Conservation (phyloP, 2,888 invertebrate species). For the Meganola albula region DNA sequence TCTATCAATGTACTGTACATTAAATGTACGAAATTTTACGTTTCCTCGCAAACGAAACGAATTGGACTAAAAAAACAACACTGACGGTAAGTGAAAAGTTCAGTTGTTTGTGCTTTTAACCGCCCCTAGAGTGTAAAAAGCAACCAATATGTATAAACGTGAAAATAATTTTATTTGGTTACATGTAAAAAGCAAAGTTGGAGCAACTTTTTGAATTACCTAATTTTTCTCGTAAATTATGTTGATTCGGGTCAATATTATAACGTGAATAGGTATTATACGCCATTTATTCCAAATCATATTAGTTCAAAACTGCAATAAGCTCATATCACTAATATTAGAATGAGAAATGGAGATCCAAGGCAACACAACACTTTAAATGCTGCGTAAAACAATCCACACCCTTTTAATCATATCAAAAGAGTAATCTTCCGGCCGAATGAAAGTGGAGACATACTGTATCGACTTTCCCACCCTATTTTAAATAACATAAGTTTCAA, state of each 20-base stretch:
- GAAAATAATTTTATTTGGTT: conserved; percentile 44
- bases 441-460: conserved; percentile 41
- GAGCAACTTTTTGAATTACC: conserved; percentile 20
- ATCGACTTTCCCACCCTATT: conserved; percentile 30
- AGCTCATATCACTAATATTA: conserved; percentile 1
- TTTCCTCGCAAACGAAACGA: conserved; percentile 32
- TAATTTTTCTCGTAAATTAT: conserved; percentile 21
- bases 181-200: conserved; percentile 32
- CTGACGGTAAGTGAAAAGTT: conserved; percentile 55
- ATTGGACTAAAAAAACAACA: conserved; percentile 38
- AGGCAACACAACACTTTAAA: conserved; percentile 65
- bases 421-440: conserved; percentile 73
- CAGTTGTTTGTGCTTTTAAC: conserved; percentile 46
- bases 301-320: conserved; percentile 10
- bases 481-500: conserved; percentile 29
- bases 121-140: conserved; percentile 32
- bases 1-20: conserved; percentile 27
- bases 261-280: neutral
- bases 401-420: conserved; percentile 76
- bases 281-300: too few species aligned
- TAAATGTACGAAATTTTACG: conserved; percentile 29
- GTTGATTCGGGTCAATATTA: neutral
- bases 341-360: conserved; percentile 49
- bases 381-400: conserved; percentile 73
- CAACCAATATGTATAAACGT: conserved; percentile 33